Base-by-base conservation (phyloP, 2,113 vertebrate species). In the Dermatemys mawii region DNA sequence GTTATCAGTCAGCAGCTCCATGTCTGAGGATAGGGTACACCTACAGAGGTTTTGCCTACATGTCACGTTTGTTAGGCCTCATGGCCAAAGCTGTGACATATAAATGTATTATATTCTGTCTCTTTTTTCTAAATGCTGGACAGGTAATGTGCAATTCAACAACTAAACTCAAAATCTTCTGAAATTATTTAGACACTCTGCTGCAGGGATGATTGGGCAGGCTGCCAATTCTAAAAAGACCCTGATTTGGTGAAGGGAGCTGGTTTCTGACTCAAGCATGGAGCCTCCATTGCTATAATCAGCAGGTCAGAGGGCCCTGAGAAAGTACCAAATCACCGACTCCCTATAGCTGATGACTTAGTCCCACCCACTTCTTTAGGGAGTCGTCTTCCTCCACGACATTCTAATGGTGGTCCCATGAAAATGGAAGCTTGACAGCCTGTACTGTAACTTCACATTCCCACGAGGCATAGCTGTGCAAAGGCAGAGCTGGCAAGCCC, bases 191-290 rank as follows among this genome's bases (percentile, higher is more conserved):
- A 35, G 11, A 35, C 0, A 1, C 9, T 91, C 53, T 53, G 6
- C 6, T 1, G n/a, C 10, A 21, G 50, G 11, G 26, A 60, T 0
- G 0, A 8, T 13, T 8, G 1, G 1, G 16, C 32, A 63, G 60
- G 13, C 60, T 63, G 29, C 16, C 54, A 27, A 55, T 26, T 55
- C 54, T 55, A 55, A 60, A 32, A 32, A 35, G 60, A 5, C 60
- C 32, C 60, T 63, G 14, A 63, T 63, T 63, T 35, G 29, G 7
- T 63, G 60, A 63, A 63, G 32, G 4, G 60, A 32, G 32, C 29
- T 63, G 32, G 29, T 19, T 35, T 63, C 26, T 63, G 32, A 63
- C 29, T 32, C 29, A 35, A 8, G 60, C 60, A 63, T 63, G 35
- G 60, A 35, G 5, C 13, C 60, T 8, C 17, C 44, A 13, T 2